Evolutionary conservation across 2,888 invertebrate species (phyloP), one percentile per base, ranked within the genome.

Genomic region (Lasioglossum calceatum): DNA sequence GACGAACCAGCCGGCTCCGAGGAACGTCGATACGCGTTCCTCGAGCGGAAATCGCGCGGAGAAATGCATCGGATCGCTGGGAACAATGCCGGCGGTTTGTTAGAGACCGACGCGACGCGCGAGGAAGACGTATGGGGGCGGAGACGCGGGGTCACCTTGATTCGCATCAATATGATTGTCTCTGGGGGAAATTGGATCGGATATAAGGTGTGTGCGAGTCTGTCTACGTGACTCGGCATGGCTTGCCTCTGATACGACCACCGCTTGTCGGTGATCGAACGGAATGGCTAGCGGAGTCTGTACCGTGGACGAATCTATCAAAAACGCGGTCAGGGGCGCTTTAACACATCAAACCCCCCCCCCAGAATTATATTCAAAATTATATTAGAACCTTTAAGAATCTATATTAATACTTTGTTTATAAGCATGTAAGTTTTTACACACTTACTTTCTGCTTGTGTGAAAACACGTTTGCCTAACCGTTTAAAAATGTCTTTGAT

Each of bases 1-100:
- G 50, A 42, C 67, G 50, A 42, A 54, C 44, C 61, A 42, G 54
- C 61, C 32, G 7, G 32, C 23, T 23, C 74, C 58, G 58, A 16
- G 58, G 42, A 44, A 74, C 84, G 82, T 78, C 75, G 82, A 78
- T 79, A 47, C 64, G 77, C 72, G 64, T 70, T 74, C 36, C 75
- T 42, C 16, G 32, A 32, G 44, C 72, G 72, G 50, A 61, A 73
- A 19, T 54, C 75, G 32, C 16, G 16, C n/a, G 8, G 32, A 47
- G 19, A 74, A 82, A 74, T 72, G 23, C 32, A 39, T 39, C 39
- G 70, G 70, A 70, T 70, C 70, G 70, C 39, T 1, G 23, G 19
- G 23, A 72, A 54, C n/a, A 4, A 27, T 39, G 42, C n/a, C 8
- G n/a, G 39, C 32, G 39, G 39, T 39, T 39, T 42, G 71, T n/a